These are phyloP conservation scores for Sylvicola cinctus DNA, from an alignment of 2,888 invertebrate species.

Conservation along the genomic window DNA sequence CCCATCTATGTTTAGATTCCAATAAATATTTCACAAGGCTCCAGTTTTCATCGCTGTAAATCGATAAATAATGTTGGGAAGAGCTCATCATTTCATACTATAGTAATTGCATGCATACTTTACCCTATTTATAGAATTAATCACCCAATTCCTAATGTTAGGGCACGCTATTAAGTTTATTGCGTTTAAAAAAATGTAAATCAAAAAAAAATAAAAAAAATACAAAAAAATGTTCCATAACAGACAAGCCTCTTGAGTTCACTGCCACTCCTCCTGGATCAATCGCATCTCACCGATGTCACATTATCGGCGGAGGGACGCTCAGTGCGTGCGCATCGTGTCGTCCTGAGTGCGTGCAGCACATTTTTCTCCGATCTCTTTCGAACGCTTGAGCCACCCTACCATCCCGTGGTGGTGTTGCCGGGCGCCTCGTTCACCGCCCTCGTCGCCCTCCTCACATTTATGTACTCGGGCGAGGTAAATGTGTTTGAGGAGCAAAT, in stretches of 20 bases:
- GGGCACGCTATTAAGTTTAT: no score
- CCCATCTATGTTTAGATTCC: no score
- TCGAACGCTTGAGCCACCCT: constrained; percentile 23
- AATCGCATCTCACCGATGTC: constrained; percentile 68
- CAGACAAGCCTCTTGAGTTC: constrained; percentile 57
- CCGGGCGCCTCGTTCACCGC: constrained; percentile 24
- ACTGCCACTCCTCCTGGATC: constrained; percentile 53
- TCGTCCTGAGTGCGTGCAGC: constrained; percentile 76
- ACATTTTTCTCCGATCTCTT: constrained; percentile 77
- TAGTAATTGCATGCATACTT: no score
- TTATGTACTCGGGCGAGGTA: constrained; percentile 78
- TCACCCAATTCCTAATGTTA: no score
- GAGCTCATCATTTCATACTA: no score
- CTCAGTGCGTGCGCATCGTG: constrained; percentile 64
- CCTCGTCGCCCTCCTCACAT: constrained; percentile 48
- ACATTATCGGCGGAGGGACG: constrained; percentile 70
- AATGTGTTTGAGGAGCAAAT: constrained; percentile 62
- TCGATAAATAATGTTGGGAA: no score
- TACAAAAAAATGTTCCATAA: no score
- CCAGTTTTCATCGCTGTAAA: no score
- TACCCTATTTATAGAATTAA: no score
- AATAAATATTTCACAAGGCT: no score
- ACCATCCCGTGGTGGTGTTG: constrained; percentile 25
- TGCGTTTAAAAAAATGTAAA: no score
- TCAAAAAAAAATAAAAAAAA: no score